Base-by-base conservation (phyloP, 2,797 vertebrate species). In the Cetoscarus ocellatus region DNA sequence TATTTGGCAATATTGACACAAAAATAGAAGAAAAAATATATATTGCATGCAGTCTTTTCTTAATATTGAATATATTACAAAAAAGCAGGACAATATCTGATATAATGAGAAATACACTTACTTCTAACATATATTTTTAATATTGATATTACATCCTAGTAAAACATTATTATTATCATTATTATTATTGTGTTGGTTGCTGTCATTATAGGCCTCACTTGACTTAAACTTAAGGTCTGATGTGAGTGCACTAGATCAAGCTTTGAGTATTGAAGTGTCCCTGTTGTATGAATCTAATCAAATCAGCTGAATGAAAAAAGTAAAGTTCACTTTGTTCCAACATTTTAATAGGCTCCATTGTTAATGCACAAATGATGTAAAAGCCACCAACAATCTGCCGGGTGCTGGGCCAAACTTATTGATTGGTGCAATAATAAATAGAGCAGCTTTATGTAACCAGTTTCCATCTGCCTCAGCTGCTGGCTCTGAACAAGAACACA, bases 391-490 rank as follows among this genome's bases (percentile, higher is more conserved):
- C 48, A 34, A 52, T 66, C 49, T 66, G 61, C 44, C 71, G 55
- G 79, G 70, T 81, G 84, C 78, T 49, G 75, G 67, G 49, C 60
- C 77, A 67, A 59, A 70, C 38, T 72, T 88, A 93, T 93, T 86
- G 89, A 92, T 92, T 86, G 74, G 57, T 79, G 79, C 79, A 68
- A 83, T 73, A 70, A 83, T 82, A 88, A 88, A 85, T 73, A 86
- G 86, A 88, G 77, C 85, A 77, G 73, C 78, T 92, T 94, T 94
- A 91, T 88, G 82, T 91, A 93, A 94, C 86, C 67, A 86, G 75
- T 92, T 94, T 92, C 93, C 92, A 92, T 93, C 84, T 86, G 82
- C 85, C 80, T 88, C 84, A 79, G 79, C 76, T 87, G 88, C 82
- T 82, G 57, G 47, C 63, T 77, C 71, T 83, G 83, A 90, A 79